phyloP scores from a whole-genome alignment of 1,140 invertebrate genomes.

The Polypedilum vanderplanki region DNA sequence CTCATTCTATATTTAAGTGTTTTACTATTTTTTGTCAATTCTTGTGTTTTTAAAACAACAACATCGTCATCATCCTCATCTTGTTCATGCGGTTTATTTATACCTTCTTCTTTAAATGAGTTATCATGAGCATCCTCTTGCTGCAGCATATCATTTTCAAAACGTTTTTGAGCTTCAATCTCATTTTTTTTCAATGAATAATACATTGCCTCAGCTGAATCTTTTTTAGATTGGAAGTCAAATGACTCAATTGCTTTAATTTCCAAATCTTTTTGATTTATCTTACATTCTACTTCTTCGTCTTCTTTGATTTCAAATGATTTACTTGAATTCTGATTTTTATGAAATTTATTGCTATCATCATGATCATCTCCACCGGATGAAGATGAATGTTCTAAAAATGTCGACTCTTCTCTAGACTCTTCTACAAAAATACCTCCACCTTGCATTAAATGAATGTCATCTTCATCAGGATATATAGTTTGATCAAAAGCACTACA shows the following conservation, averaged over 20 bases:
- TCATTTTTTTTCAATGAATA: conserved; percentile 36
- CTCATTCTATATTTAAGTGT: neutral
- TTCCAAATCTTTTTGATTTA: neutral
- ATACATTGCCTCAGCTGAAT: conserved; percentile 35
- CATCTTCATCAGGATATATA: neutral
- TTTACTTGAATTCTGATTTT: neutral
- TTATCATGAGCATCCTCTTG: neutral
- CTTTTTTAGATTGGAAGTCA: conserved; percentile 26
- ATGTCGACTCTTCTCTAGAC: neutral
- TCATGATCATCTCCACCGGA: neutral
- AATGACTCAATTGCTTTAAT: neutral
- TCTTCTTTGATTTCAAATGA: neutral
- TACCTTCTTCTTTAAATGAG: neutral
- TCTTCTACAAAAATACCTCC: neutral
- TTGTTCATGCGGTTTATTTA: neutral
- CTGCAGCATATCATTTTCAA: neutral
- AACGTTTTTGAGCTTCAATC: conserved; percentile 27
- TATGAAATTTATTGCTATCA: neutral
- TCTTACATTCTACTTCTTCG: neutral
- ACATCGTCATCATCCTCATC: neutral
- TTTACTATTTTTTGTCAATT: neutral
- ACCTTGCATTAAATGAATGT: conserved; percentile 2
- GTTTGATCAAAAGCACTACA: neutral
- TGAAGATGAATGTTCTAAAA: neutral
- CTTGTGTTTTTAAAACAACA: neutral